Evolutionary conservation across 2,888 invertebrate species (phyloP).

Genomic region (Pyrrhosoma nymphula): DNA sequence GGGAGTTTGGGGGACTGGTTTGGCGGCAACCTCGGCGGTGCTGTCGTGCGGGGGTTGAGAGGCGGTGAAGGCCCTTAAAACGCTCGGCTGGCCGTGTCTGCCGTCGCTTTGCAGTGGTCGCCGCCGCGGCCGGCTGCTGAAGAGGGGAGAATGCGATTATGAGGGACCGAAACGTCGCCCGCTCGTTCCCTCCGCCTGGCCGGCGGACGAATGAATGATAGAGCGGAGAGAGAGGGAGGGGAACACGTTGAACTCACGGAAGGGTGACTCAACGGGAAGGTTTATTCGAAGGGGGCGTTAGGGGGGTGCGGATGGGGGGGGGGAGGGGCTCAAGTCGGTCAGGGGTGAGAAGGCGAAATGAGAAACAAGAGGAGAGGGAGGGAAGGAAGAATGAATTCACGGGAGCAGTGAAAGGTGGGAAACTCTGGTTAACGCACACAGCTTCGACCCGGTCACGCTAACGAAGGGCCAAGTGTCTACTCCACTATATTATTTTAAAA

Average conservation of each 20-base stretch:
- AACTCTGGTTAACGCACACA: neutral
- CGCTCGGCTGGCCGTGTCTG: neutral
- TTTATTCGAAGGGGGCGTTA: neutral
- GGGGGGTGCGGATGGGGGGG: neutral
- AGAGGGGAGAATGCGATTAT: too few relatives aligned
- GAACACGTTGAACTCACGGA: conserved; percentile 60
- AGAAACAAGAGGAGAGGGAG: neutral
- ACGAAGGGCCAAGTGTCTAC: neutral
- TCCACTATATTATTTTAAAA: neutral
- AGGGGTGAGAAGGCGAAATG: too few relatives aligned
- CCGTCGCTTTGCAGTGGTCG: neutral
- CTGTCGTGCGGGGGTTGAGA: neutral
- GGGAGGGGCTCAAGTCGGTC: neutral
- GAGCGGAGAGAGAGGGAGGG: neutral
- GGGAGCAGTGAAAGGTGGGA: neutral
- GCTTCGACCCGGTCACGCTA: neutral
- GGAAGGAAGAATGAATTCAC: neutral
- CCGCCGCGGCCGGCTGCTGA: neutral
- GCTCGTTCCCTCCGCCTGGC: neutral
- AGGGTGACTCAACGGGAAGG: conserved; percentile 55
- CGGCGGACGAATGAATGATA: neutral
- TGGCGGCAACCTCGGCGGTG: too few relatives aligned
- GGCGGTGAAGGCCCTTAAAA: neutral
- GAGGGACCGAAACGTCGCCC: neutral
- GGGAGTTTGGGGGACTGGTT: too few relatives aligned